These are phyloP conservation scores for Thera britannica DNA, from an alignment of 2,888 invertebrate genomes.

Conservation along the genomic window DNA sequence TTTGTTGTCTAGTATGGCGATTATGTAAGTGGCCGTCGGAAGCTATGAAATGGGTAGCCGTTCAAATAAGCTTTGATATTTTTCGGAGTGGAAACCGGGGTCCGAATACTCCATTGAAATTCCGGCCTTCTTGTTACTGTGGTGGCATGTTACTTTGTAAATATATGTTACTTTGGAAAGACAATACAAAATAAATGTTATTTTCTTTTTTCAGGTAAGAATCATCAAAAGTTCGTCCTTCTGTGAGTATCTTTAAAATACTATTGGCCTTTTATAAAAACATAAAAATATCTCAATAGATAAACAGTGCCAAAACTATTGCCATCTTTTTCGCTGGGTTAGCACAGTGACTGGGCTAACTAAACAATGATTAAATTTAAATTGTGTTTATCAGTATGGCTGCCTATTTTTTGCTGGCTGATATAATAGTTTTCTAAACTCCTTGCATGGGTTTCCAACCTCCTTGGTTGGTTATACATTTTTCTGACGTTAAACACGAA, in stretches of 20 bases:
- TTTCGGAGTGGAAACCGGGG: constrained; percentile 13
- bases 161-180: neutral
- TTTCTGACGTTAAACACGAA: too few species aligned
- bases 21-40: constrained; percentile 56
- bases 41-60: constrained; percentile 17
- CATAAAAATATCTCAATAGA: too few species aligned
- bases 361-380: too few species aligned
- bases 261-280: too few species aligned
- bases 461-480: too few species aligned
- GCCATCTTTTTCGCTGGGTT: too few species aligned
- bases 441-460: too few species aligned
- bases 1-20: constrained; percentile 71
- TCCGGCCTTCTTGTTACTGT: constrained; percentile 2
- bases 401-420: too few species aligned
- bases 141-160: constrained; percentile 1
- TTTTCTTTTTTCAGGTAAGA: constrained; percentile 21
- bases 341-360: too few species aligned
- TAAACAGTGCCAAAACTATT: too few species aligned
- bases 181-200: neutral
- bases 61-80: constrained; percentile 12
- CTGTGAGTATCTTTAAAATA: constrained; percentile 1
- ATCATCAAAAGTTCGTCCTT: constrained; percentile 1
- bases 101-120: constrained; percentile 8
- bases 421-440: too few species aligned
- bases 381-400: too few species aligned